Conservation (phyloP, 2,113 vertebrate genomes). For the Oreotrochilus melanogaster region DNA sequence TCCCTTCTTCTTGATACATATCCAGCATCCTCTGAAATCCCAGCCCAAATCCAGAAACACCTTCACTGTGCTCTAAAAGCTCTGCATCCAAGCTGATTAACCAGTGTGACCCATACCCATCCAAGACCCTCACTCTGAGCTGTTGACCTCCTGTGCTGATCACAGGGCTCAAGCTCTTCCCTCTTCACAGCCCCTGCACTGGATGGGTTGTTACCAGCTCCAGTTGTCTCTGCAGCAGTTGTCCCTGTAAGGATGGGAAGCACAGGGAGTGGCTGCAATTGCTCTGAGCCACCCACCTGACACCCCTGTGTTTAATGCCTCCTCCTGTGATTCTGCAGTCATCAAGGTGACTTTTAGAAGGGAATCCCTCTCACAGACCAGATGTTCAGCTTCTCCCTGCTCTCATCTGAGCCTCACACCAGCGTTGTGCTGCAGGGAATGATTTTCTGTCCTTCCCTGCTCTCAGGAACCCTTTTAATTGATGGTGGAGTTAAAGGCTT, state of each 20-base stretch:
- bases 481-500: not conserved
- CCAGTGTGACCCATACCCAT: not conserved
- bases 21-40: not conserved
- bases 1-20: fast-evolving
- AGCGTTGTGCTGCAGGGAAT: not conserved
- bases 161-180: not conserved
- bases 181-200: fast-evolving
- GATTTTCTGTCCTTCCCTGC: not conserved
- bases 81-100: not conserved
- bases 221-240: not conserved
- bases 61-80: not conserved
- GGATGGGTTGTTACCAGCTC: no score
- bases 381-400: not conserved
- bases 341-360: not conserved
- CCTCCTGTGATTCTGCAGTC: not conserved
- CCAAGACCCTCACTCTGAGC: not conserved
- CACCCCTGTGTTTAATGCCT: not conserved
- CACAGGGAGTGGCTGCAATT: not conserved
- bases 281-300: not conserved
- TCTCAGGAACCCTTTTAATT: not conserved
- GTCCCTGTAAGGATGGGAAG: not conserved
- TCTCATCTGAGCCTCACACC: not conserved
- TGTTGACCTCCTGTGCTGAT: not conserved
- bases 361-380: not conserved
- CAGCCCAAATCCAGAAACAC: not conserved